Percentiles rank a stretch among this genome's conserved stretches.
These are phyloP conservation scores for Hydrophis major DNA, from an alignment of 2,797 vertebrate genomes.

Conservation along the genomic window DNA sequence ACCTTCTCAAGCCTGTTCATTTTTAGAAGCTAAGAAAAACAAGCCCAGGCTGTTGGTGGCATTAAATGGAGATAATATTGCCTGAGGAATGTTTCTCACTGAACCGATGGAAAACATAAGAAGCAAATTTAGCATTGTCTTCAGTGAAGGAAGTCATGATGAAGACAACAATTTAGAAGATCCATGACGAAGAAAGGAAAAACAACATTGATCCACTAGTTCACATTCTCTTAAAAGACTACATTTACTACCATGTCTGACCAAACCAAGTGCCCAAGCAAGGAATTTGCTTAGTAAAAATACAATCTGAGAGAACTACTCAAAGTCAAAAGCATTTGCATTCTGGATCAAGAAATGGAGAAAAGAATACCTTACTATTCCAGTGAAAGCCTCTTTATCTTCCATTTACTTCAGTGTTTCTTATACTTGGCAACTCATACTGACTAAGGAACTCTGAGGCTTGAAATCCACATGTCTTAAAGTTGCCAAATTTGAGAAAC, in stretches of 20 bases:
- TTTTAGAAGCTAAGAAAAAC: neutral
- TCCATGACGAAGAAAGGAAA: neutral
- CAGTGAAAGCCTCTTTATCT: neutral
- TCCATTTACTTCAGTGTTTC: neutral
- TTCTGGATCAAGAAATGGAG: neutral
- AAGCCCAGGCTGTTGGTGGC: neutral
- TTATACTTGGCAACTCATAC: neutral
- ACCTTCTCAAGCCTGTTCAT: neutral
- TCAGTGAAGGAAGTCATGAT: neutral
- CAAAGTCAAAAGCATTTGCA: neutral
- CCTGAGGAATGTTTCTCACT: neutral
- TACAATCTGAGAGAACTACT: neutral
- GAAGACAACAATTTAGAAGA: neutral
- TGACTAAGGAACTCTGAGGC: neutral
- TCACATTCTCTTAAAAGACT: neutral
- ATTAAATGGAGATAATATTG: conserved; percentile 1
- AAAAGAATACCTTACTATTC: neutral
- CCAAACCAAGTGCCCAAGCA: neutral
- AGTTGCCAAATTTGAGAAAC: neutral
- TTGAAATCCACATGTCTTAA: neutral
- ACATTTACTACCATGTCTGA: neutral
- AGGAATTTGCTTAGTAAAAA: neutral
- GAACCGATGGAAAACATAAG: neutral
- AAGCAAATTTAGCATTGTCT: neutral
- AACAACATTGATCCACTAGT: neutral